A percentile compares a stretch with the other conserved stretches of the same genome.
Evolutionary conservation across 37 sponge, comb jelly and placozoan species (phyloP).

Genomic region (Bolinopsis microptera): DNA sequence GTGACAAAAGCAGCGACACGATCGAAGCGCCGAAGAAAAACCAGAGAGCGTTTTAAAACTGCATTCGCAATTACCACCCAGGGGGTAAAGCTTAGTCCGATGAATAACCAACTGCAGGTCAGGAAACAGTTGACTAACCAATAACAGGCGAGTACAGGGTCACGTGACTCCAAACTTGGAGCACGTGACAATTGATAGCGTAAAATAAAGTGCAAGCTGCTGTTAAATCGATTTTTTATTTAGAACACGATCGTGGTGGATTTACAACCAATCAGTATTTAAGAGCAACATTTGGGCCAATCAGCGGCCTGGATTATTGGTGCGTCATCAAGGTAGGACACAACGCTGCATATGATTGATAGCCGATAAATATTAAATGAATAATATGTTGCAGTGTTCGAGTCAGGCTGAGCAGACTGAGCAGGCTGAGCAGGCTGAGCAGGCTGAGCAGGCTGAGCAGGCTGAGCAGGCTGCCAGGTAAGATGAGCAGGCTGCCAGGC

Average conservation of each 20-base stretch:
- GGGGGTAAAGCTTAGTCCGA: constrained; percentile 10
- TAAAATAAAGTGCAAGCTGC: not conserved
- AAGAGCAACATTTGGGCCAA: too few relatives aligned
- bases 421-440: too few relatives aligned
- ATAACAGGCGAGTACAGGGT: not conserved
- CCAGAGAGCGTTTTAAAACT: constrained; percentile 13
- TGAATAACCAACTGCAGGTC: not conserved
- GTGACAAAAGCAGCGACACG: not conserved
- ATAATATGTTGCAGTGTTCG: not conserved
- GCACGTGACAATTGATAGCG: not conserved
- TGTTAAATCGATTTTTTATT: not conserved
- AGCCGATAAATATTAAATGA: not conserved
- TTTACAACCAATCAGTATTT: too few relatives aligned
- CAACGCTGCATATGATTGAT: not conserved
- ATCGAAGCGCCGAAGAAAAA: not conserved
- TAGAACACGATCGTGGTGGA: too few relatives aligned
- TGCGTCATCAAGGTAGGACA: not conserved
- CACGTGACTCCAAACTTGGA: not conserved
- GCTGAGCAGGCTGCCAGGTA: too few relatives aligned
- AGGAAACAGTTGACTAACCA: not conserved
- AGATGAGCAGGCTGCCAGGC: too few relatives aligned
- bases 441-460: too few relatives aligned
- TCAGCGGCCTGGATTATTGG: not conserved
- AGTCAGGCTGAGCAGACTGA: too few relatives aligned
- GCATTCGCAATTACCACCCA: constrained; percentile 33